These are phyloP conservation scores for Orchesellides sinensis DNA, from an alignment of 2,888 invertebrate species.

Conservation along the genomic window DNA sequence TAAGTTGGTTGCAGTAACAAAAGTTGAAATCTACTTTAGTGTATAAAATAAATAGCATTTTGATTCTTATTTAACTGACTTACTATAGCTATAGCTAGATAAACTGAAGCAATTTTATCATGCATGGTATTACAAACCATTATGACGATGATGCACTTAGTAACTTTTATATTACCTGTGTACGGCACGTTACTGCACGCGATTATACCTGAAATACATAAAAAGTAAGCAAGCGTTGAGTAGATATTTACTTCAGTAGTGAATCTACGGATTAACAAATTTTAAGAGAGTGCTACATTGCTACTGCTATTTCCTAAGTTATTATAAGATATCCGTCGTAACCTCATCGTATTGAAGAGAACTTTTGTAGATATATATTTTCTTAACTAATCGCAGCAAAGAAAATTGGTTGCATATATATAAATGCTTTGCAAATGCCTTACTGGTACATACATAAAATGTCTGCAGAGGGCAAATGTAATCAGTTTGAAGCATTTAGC, in stretches of 20 bases:
- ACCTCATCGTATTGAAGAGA: no score
- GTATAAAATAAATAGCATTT: conserved; percentile 2
- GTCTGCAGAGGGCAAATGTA: no score
- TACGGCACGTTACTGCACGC: no score
- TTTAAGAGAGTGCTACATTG: not conserved
- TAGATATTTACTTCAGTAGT: no score
- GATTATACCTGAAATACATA: not conserved
- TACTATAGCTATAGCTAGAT: not conserved
- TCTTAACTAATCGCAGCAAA: no score
- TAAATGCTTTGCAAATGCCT: no score
- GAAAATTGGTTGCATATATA: no score
- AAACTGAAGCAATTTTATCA: conserved; percentile 4
- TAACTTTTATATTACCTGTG: not conserved
- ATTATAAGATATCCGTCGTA: no score
- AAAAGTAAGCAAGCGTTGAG: not conserved
- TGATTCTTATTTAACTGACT: not conserved
- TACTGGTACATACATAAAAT: no score
- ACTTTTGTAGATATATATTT: no score
- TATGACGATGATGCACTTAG: not conserved
- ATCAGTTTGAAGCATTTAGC: no score
- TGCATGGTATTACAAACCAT: not conserved
- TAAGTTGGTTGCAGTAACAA: not conserved
- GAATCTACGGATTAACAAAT: not conserved
- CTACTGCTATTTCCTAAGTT: not conserved
- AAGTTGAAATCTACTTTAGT: not conserved